Conservation (phyloP, 2,888 invertebrate species). For the Nemoura dubitans region DNA sequence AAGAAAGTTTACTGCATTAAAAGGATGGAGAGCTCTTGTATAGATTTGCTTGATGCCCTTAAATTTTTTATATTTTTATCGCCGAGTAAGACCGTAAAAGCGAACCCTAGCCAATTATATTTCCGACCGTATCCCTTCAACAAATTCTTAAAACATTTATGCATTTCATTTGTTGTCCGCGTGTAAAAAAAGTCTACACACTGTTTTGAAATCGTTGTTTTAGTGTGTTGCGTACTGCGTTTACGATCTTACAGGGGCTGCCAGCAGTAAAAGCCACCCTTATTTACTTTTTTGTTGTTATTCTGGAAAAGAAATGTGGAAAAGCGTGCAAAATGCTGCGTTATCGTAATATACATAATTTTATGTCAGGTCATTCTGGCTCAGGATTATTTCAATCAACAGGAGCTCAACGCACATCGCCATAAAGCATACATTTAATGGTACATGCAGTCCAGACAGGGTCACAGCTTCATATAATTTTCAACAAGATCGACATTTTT, state of each 20-base stretch:
- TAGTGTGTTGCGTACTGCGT: conserved; percentile 36
- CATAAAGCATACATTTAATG: too few species aligned
- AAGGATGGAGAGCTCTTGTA: background rate
- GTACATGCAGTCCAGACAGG: too few species aligned
- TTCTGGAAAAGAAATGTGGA: background rate
- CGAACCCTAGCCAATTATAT: conserved; percentile 29
- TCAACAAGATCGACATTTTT: too few species aligned
- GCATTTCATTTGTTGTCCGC: conserved; percentile 20
- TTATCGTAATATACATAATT: background rate
- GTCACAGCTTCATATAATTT: background rate
- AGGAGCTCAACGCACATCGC: background rate
- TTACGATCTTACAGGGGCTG: conserved; percentile 37
- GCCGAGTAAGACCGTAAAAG: conserved; percentile 18
- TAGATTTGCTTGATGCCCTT: background rate
- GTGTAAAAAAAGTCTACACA: conserved; percentile 4
- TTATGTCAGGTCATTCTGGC: background rate
- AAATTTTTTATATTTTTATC: conserved; percentile 27
- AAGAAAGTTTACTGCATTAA: background rate
- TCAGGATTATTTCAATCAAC: background rate
- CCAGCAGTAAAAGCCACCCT: background rate
- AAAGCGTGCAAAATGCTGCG: background rate
- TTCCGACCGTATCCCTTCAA: background rate
- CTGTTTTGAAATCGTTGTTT: conserved; percentile 13
- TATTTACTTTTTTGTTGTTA: conserved; percentile 33
- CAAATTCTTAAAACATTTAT: conserved; percentile 33